Conservation (phyloP, 2,797 vertebrate species). For the Lophotriccus pileatus region DNA sequence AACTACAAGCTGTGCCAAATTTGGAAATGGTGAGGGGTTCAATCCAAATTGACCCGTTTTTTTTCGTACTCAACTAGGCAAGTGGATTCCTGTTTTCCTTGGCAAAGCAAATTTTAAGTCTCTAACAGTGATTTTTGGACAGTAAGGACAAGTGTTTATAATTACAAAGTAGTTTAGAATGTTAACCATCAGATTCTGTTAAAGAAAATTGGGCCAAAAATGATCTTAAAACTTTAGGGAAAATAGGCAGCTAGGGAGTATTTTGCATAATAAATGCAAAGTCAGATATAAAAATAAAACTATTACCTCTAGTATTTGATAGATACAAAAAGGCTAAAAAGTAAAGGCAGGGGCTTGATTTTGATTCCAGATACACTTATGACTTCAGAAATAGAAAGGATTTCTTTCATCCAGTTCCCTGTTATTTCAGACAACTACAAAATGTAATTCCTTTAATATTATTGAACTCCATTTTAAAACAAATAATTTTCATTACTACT, state of each 20-base stretch:
- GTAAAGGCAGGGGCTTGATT: not conserved
- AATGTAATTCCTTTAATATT: not conserved
- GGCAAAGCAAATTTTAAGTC: constrained; percentile 39
- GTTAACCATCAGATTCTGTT: constrained; percentile 3
- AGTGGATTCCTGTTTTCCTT: constrained; percentile 32
- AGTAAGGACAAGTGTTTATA: constrained; percentile 32
- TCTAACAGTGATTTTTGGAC: constrained; percentile 10
- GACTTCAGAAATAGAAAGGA: not conserved
- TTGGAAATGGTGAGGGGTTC: not conserved
- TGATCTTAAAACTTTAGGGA: not conserved
- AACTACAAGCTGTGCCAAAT: not conserved
- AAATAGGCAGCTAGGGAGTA: not conserved
- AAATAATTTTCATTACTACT: not conserved
- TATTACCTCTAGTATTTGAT: not conserved
- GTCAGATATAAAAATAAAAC: not conserved
- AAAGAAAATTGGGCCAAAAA: constrained; percentile 14
- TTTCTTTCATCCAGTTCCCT: not conserved
- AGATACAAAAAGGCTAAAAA: not conserved
- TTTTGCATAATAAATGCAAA: constrained; percentile 30
- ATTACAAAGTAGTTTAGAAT: constrained; percentile 39
- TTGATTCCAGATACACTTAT: not conserved
- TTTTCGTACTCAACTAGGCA: not conserved
- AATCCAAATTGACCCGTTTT: not conserved
- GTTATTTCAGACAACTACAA: not conserved
- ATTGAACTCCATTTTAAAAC: not conserved